A percentile compares a stretch with the other conserved stretches of the same genome.
Evolutionary conservation across 2,888 invertebrate species (phyloP).

Genomic region (Xanthia togata): DNA sequence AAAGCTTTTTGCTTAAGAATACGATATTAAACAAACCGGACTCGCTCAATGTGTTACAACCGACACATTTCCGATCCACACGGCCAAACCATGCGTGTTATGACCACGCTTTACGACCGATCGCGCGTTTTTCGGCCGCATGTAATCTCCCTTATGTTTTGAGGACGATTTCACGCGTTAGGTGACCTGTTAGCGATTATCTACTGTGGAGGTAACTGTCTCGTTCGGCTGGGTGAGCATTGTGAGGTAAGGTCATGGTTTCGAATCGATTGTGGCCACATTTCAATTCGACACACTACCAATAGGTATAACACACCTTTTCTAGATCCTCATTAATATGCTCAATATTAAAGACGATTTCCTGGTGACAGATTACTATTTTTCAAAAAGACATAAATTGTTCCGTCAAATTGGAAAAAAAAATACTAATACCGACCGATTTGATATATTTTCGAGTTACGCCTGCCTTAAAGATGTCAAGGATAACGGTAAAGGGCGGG

Average conservation of each 20-base stretch:
- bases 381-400: background rate
- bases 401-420: background rate
- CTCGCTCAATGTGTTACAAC: constrained; percentile 25
- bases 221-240: constrained; percentile 1
- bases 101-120: constrained; percentile 47
- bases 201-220: background rate
- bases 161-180: constrained; percentile 36
- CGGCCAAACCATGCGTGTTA: constrained; percentile 23
- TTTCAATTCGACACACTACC: background rate
- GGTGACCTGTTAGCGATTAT: constrained; percentile 31
- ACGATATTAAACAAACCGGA: constrained; percentile 29
- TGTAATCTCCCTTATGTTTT: constrained; percentile 30
- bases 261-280: background rate
- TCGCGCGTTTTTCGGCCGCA: constrained; percentile 31
- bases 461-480: background rate
- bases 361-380: background rate
- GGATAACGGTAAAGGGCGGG: background rate
- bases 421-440: background rate
- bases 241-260: background rate
- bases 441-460: background rate
- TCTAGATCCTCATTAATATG: background rate
- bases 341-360: background rate
- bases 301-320: background rate
- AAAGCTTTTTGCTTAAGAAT: background rate
- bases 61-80: constrained; percentile 39